phyloP scores from a whole-genome alignment of 2,797 vertebrate species.

The Cyprinella venusta region DNA sequence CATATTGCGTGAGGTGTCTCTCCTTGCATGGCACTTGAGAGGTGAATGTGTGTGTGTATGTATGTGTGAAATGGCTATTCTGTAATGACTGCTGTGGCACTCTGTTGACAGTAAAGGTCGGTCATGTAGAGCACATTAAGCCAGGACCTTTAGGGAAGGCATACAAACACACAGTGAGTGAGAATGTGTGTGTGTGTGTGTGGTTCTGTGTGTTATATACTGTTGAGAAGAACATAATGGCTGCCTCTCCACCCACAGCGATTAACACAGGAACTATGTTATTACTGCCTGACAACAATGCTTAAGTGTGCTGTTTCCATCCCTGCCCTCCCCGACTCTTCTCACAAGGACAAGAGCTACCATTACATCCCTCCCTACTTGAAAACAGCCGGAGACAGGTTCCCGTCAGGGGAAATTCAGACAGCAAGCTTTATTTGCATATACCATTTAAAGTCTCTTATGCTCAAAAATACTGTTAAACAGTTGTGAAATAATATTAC shows the following conservation, averaged over 20 bases:
- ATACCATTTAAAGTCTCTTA: neutral
- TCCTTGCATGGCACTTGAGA: slow-evolving; percentile 13
- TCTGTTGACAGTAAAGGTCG: slow-evolving; percentile 58
- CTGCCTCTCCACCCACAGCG: slow-evolving; percentile 54
- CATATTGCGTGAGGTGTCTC: slow-evolving; percentile 24
- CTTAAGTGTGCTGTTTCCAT: slow-evolving; percentile 65
- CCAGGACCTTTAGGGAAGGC: slow-evolving; percentile 52
- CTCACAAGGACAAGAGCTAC: neutral
- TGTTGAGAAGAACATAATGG: slow-evolving; percentile 68
- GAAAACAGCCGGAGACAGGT: neutral
- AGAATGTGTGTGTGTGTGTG: slow-evolving; percentile 10
- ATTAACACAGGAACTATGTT: slow-evolving; percentile 68
- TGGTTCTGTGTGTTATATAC: slow-evolving; percentile 29
- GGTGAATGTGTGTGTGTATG: slow-evolving; percentile 40
- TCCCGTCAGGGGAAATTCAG: neutral
- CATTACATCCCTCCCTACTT: neutral
- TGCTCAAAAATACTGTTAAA: neutral
- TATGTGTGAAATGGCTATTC: slow-evolving; percentile 29
- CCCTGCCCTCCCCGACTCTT: neutral
- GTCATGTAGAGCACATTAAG: slow-evolving; percentile 51
- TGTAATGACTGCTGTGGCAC: slow-evolving; percentile 40
- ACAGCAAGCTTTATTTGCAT: neutral
- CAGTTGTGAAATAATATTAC: neutral
- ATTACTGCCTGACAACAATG: slow-evolving; percentile 71
- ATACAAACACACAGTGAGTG: slow-evolving; percentile 37